phyloP scores from a whole-genome alignment of 53 echinoderm and acorn worm genomes.

The Antedon mediterranea region DNA sequence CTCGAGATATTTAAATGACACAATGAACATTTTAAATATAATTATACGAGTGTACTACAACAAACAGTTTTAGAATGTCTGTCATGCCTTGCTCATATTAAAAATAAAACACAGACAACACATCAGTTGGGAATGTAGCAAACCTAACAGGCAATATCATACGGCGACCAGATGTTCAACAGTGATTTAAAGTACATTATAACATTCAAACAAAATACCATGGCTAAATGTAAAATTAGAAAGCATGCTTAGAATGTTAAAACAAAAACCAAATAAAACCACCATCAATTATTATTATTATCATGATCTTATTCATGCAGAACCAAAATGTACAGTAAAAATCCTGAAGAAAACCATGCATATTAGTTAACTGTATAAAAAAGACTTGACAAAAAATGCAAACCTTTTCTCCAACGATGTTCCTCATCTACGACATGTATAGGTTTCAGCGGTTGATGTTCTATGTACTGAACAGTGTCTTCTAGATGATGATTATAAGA shows the following conservation, averaged over 20 bases:
- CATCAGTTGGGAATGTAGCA: too few species aligned
- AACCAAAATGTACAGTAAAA: constrained; percentile 7
- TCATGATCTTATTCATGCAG: background rate
- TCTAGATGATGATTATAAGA: background rate
- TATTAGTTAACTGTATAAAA: constrained; percentile 15
- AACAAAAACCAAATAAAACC: background rate
- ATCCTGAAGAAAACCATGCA: constrained; percentile 11
- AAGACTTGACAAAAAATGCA: constrained; percentile 21
- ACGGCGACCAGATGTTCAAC: too few species aligned
- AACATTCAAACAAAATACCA: too few species aligned
- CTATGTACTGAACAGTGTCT: constrained; percentile 39
- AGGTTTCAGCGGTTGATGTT: constrained; percentile 79
- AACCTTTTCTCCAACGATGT: constrained; percentile 85
- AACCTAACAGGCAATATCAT: too few species aligned
- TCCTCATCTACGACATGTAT: constrained; percentile 89
- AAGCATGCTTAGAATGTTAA: background rate
- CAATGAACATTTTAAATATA: too few species aligned
- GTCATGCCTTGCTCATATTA: too few species aligned
- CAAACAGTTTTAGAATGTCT: too few species aligned
- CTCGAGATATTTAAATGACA: too few species aligned
- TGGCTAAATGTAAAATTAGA: background rate
- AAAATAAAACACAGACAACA: too few species aligned
- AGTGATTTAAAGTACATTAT: too few species aligned
- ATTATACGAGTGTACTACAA: too few species aligned
- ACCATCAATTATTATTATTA: too few species aligned